Evolutionary conservation across 2,888 invertebrate genomes (phyloP).

Genomic region (Tenthredo notha): DNA sequence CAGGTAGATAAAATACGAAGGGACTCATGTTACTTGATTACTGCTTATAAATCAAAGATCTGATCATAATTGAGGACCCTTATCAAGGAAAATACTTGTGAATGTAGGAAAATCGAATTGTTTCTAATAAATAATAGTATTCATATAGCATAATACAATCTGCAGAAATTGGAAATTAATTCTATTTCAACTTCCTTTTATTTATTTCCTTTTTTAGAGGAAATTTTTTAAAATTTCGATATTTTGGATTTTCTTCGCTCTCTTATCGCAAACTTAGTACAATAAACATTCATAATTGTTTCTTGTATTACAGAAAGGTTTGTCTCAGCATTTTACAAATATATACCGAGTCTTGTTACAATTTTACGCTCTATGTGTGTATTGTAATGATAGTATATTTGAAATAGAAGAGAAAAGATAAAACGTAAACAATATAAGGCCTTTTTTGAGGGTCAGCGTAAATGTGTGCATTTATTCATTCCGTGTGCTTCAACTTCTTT

Average conservation of each 20-base stretch:
- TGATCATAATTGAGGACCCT: not conserved
- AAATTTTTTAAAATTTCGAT: no score
- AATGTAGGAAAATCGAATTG: constrained; percentile 26
- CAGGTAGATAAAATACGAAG: not conserved
- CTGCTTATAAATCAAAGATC: constrained; percentile 21
- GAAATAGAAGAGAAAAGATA: not conserved
- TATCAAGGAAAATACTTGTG: constrained; percentile 1
- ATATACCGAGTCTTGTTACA: no score
- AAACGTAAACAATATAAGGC: not conserved
- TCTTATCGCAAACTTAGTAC: no score
- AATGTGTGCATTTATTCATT: no score
- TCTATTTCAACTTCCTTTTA: not conserved
- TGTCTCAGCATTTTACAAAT: no score
- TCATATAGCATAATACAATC: constrained; percentile 8
- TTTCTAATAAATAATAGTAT: constrained; percentile 43
- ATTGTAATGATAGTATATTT: not conserved
- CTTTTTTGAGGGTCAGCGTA: no score
- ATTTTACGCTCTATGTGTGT: no score
- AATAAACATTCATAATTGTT: no score
- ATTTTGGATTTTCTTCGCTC: no score
- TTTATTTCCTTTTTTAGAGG: not conserved
- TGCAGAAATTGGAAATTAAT: not conserved
- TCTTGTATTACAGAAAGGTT: no score
- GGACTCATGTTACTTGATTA: not conserved
- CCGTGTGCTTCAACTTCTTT: no score